Conservation (phyloP, 2,888 invertebrate species). For the Nysson spinosus region DNA sequence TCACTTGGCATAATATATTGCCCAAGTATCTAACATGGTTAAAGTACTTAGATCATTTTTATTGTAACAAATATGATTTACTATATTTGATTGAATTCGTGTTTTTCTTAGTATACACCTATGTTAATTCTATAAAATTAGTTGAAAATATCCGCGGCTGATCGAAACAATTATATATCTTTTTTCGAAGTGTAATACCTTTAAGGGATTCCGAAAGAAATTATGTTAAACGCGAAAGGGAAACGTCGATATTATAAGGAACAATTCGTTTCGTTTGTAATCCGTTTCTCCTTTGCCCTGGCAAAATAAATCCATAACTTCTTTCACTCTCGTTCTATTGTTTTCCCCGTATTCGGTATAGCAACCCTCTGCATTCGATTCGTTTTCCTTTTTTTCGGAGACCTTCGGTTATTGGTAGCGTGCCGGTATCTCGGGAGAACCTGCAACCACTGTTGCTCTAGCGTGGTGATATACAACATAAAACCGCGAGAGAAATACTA, state of each 20-base stretch:
- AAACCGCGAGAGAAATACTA: conserved; percentile 72
- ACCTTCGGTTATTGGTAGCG: conserved; percentile 62
- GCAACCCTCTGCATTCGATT: conserved; percentile 15
- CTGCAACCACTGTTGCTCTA: conserved; percentile 49
- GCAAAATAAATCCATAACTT: conserved; percentile 65
- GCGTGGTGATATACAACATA: conserved; percentile 67
- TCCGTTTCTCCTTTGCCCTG: conserved; percentile 52
- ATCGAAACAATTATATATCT: no score
- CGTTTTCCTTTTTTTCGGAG: conserved; percentile 42
- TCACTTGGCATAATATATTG: conserved; percentile 17
- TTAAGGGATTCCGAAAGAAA: no score
- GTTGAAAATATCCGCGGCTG: no score
- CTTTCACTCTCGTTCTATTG: conserved; percentile 25
- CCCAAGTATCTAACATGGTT: no score
- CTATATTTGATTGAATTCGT: no score
- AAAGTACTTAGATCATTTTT: no score
- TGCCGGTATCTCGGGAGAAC: conserved; percentile 59
- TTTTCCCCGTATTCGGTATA: conserved; percentile 24
- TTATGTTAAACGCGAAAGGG: conserved; percentile 12
- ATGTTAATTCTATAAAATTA: no score
- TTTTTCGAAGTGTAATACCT: no score
- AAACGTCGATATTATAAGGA: conserved; percentile 44
- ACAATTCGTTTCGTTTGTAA: conserved; percentile 60
- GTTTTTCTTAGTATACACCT: no score
- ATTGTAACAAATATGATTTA: no score